phyloP scores from a whole-genome alignment of 2,888 invertebrate genomes.

The Nomada flava region DNA sequence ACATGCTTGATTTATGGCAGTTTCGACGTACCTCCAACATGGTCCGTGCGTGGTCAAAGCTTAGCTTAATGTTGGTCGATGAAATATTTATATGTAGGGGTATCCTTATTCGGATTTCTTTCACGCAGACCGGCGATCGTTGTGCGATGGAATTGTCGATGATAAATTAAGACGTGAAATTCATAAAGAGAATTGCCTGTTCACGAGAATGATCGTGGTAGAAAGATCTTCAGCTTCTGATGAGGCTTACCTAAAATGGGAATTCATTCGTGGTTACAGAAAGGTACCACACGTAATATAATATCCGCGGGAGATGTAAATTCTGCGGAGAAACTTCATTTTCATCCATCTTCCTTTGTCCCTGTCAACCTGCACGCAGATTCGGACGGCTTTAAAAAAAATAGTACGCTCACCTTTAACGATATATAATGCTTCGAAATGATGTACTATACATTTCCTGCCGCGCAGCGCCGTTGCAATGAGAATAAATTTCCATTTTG shows the following conservation, averaged over 20 bases:
- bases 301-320: slow-evolving; percentile 48
- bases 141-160: not conserved
- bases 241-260: slow-evolving; percentile 5
- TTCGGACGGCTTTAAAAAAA: slow-evolving; percentile 50
- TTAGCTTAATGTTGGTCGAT: not conserved
- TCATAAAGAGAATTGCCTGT: not conserved
- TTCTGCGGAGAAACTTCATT: slow-evolving; percentile 55
- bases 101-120: slow-evolving; percentile 17
- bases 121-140: not conserved
- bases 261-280: slow-evolving; percentile 17
- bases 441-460: slow-evolving; percentile 48
- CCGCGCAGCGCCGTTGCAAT: slow-evolving; percentile 34
- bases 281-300: slow-evolving; percentile 37
- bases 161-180: not conserved
- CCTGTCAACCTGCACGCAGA: slow-evolving; percentile 34
- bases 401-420: slow-evolving; percentile 53
- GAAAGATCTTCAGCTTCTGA: not conserved
- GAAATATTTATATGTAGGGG: slow-evolving; percentile 35
- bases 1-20: slow-evolving; percentile 37
- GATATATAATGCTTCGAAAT: slow-evolving; percentile 58
- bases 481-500: slow-evolving; percentile 50
- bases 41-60: not conserved
- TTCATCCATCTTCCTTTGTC: slow-evolving; percentile 62
- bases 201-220: not conserved
- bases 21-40: not conserved